Evolutionary conservation across 2,888 invertebrate genomes (phyloP).

Genomic region (Caenorhabditis macrosperma): DNA sequence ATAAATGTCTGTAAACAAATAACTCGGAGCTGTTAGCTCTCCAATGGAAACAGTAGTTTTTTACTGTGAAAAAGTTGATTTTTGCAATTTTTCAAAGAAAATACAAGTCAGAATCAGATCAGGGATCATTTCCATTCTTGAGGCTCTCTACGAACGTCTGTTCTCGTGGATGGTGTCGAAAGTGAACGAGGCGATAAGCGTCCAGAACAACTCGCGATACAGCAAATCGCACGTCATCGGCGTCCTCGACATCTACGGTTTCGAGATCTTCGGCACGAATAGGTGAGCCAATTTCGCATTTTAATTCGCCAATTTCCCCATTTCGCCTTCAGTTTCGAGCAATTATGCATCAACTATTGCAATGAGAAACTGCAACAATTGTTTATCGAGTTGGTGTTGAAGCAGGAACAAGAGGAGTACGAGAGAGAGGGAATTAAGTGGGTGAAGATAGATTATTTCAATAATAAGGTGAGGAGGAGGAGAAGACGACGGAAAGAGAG

Average conservation of each 20-base stretch:
- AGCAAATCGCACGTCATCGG: constrained; percentile 90
- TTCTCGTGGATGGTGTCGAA: constrained; percentile 94
- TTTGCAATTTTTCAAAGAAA: not conserved
- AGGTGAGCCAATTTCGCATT: constrained; percentile 82
- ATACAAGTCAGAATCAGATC: not conserved
- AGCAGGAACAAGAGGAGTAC: constrained; percentile 98
- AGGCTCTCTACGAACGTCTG: constrained; percentile 88
- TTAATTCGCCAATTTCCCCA: not conserved
- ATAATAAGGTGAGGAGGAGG: constrained; percentile 86
- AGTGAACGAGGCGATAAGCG: constrained; percentile 90
- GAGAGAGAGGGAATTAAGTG: constrained; percentile 89
- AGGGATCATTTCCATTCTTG: too few species aligned
- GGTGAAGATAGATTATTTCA: constrained; percentile 90
- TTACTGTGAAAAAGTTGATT: too few species aligned
- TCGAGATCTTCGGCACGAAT: constrained; percentile 96
- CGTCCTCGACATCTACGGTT: constrained; percentile 97
- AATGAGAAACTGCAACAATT: constrained; percentile 98
- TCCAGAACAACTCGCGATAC: constrained; percentile 52
- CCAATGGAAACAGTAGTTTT: too few species aligned
- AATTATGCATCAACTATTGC: constrained; percentile 99
- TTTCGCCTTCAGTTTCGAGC: constrained; percentile 86
- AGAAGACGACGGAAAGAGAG: not conserved
- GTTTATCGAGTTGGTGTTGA: constrained; percentile 96
- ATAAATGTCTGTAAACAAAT: too few species aligned
- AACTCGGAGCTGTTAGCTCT: too few species aligned